Percentiles rank a stretch among this genome's conserved stretches.
Conservation (phyloP, 2,888 invertebrate genomes). For the Litoditis marina region DNA sequence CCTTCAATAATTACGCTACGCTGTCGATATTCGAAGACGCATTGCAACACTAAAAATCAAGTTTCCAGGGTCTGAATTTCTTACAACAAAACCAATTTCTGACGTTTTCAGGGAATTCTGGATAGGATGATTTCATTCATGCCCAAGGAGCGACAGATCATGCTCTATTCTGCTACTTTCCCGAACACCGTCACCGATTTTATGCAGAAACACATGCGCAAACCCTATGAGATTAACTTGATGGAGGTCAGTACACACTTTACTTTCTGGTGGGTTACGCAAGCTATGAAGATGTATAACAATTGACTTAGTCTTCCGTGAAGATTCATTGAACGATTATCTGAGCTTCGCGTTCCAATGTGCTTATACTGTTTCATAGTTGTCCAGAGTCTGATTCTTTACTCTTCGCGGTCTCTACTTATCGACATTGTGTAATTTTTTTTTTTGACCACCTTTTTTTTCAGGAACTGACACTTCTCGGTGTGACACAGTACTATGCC, state of each 20-base stretch:
- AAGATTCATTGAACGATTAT: no score
- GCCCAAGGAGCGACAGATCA: slow-evolving; percentile 91
- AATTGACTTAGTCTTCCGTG: background rate
- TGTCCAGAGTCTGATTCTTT: no score
- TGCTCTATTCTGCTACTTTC: slow-evolving; percentile 97
- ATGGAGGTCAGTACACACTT: slow-evolving; percentile 82
- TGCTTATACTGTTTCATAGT: no score
- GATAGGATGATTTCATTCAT: slow-evolving; percentile 90
- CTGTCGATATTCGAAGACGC: no score
- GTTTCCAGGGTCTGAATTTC: no score
- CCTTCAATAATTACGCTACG: no score
- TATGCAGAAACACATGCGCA: slow-evolving; percentile 91
- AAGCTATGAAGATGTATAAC: background rate
- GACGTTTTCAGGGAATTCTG: slow-evolving; percentile 75
- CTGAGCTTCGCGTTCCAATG: no score
- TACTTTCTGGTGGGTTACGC: no score
- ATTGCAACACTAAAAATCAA: no score
- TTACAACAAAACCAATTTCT: no score
- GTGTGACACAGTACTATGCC: slow-evolving; percentile 99
- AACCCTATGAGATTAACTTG: slow-evolving; percentile 96
- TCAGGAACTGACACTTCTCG: slow-evolving; percentile 87
- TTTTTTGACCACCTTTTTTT: background rate
- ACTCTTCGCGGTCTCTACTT: no score
- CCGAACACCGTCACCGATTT: slow-evolving; percentile 96
- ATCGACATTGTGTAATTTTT: no score